These are phyloP conservation scores for Acholoe squamosa DNA, from an alignment of 2,888 invertebrate genomes.

Conservation along the genomic window DNA sequence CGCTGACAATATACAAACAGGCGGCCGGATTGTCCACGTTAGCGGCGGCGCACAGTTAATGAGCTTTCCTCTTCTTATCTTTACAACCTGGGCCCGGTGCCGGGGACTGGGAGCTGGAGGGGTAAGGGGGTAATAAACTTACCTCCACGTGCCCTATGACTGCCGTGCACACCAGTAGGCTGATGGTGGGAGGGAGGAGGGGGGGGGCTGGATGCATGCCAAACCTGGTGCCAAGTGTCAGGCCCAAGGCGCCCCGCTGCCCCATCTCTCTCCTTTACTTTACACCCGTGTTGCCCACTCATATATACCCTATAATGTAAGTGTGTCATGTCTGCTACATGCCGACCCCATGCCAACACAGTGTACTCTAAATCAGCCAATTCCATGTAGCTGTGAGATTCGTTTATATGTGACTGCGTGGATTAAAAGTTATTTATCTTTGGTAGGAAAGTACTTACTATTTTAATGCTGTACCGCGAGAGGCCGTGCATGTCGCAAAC, in stretches of 20 bases:
- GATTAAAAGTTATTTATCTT: too few species aligned
- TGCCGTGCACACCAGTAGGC: not conserved
- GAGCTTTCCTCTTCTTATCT: conserved; percentile 34
- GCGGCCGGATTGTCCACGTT: conserved; percentile 31
- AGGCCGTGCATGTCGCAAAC: not conserved
- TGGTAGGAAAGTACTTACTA: too few species aligned
- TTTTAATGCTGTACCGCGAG: not conserved
- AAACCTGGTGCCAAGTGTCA: conserved; percentile 5
- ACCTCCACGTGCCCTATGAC: not conserved
- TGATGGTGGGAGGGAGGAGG: not conserved
- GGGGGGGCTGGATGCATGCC: not conserved
- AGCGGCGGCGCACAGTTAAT: not conserved
- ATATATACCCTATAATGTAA: too few species aligned
- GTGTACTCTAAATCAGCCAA: too few species aligned
- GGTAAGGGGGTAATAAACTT: conserved; percentile 29
- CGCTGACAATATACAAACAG: conserved; percentile 41
- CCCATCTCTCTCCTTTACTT: not conserved
- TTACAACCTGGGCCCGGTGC: not conserved
- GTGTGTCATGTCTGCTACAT: too few species aligned
- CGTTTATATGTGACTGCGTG: too few species aligned
- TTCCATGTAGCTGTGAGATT: too few species aligned
- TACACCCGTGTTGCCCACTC: not conserved
- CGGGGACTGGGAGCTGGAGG: not conserved
- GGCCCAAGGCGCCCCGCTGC: not conserved
- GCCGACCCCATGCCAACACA: too few species aligned